phyloP scores from a whole-genome alignment of 2,113 vertebrate genomes.

The Albula goreensis region DNA sequence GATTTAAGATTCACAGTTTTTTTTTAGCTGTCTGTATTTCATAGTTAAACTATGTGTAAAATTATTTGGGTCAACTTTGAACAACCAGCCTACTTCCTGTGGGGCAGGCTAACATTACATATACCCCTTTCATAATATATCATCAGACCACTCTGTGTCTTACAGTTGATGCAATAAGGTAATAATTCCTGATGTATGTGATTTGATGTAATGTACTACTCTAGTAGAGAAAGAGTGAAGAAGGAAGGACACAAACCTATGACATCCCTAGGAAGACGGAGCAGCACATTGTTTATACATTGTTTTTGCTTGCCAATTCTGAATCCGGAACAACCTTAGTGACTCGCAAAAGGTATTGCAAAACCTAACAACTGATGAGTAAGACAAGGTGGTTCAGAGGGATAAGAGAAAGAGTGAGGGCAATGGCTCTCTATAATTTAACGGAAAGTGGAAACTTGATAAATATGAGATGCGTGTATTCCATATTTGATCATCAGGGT shows the following conservation, averaged over 20 bases:
- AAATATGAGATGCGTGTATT: too few species aligned
- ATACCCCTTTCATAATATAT: too few species aligned
- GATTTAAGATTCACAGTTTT: background rate
- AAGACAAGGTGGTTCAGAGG: background rate
- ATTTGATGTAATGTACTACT: background rate
- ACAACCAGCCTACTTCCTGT: too few species aligned
- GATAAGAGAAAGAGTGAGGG: background rate
- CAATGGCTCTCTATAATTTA: background rate
- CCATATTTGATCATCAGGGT: too few species aligned
- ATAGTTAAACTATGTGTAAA: too few species aligned
- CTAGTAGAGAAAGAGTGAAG: background rate
- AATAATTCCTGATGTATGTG: background rate
- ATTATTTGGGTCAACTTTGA: too few species aligned
- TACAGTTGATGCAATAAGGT: background rate
- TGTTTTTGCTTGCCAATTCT: background rate
- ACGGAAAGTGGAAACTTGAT: background rate
- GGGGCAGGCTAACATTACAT: too few species aligned
- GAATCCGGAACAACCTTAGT: background rate
- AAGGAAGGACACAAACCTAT: background rate
- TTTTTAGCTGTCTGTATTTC: too few species aligned
- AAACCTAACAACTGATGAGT: background rate
- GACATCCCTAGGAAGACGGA: background rate
- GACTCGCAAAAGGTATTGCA: background rate
- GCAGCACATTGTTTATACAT: too few species aligned
- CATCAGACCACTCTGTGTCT: too few species aligned